Conservation (phyloP, 2,797 vertebrate genomes). For the Acropternis orthonyx region DNA sequence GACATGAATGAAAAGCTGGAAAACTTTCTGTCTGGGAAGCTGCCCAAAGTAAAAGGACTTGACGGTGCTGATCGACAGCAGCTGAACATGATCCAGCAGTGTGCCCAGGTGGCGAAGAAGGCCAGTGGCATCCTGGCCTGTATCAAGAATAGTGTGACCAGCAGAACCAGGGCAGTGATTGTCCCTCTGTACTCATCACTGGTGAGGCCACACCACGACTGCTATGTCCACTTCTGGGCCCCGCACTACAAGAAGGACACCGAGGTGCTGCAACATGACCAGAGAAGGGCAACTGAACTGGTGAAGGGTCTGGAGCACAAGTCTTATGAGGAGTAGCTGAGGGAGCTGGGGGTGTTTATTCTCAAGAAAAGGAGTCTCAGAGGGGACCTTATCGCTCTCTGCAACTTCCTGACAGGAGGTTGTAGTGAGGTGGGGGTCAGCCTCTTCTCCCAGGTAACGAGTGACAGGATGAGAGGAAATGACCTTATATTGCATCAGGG, state of each 20-base stretch:
- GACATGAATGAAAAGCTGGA: not conserved
- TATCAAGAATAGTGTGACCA: not conserved
- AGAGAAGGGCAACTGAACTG: not conserved
- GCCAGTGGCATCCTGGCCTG: not conserved
- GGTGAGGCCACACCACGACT: not conserved
- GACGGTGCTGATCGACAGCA: too few relatives aligned
- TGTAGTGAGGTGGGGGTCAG: not conserved
- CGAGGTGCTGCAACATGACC: rapidly evolving
- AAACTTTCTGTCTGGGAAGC: not conserved
- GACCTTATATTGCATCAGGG: rapidly evolving
- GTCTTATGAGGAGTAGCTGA: rapidly evolving
- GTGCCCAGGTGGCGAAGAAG: not conserved
- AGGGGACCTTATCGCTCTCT: not conserved
- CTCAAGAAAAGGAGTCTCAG: rapidly evolving
- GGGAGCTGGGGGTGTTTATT: rapidly evolving
- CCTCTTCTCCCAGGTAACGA: not conserved
- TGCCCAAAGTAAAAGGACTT: not conserved
- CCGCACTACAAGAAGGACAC: rapidly evolving
- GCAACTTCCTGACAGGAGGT: not conserved
- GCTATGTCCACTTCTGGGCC: not conserved
- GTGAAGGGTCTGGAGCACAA: too few relatives aligned
- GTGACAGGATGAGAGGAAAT: not conserved
- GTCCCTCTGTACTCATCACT: rapidly evolving
- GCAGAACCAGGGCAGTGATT: not conserved
- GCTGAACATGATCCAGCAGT: not conserved